These are phyloP conservation scores for Galleria mellonella DNA, from an alignment of 1,140 invertebrate species.

Conservation along the genomic window DNA sequence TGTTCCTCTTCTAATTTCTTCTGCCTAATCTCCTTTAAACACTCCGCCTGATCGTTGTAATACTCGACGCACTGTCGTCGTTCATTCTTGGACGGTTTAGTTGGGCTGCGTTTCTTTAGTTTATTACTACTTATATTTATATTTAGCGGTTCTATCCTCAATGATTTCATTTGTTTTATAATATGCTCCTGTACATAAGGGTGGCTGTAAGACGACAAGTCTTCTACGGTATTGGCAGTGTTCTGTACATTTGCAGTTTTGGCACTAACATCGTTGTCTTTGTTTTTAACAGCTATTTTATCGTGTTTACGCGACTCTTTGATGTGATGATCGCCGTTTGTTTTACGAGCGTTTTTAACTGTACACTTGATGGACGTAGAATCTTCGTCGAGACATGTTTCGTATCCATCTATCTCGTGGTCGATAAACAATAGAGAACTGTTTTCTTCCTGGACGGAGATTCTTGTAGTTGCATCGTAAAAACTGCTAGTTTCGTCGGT, in stretches of 20 bases:
- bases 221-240: constrained; percentile 31
- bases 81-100: constrained; percentile 50
- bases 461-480: constrained; percentile 45
- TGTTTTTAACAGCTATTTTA: constrained; percentile 47
- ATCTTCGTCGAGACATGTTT: constrained; percentile 70
- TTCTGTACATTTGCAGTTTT: constrained; percentile 48
- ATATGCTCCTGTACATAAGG: constrained; percentile 63
- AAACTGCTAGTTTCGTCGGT: constrained; percentile 37
- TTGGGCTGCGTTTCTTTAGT: constrained; percentile 48
- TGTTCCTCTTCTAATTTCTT: constrained; percentile 61
- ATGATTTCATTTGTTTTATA: constrained; percentile 66
- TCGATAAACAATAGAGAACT: constrained; percentile 60
- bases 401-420: constrained; percentile 71
- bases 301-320: constrained; percentile 62
- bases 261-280: constrained; percentile 55
- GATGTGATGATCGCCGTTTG: constrained; percentile 53
- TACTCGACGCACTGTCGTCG: constrained; percentile 60
- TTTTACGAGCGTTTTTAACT: constrained; percentile 59
- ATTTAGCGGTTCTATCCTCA: constrained; percentile 59
- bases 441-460: constrained; percentile 54
- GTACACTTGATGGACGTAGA: constrained; percentile 52
- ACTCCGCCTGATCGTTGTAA: constrained; percentile 72
- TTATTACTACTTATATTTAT: constrained; percentile 50
- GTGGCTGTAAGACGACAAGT: constrained; percentile 37
- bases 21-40: constrained; percentile 63